Conservation (phyloP, 2,888 invertebrate genomes). For the Phengaris arion region DNA sequence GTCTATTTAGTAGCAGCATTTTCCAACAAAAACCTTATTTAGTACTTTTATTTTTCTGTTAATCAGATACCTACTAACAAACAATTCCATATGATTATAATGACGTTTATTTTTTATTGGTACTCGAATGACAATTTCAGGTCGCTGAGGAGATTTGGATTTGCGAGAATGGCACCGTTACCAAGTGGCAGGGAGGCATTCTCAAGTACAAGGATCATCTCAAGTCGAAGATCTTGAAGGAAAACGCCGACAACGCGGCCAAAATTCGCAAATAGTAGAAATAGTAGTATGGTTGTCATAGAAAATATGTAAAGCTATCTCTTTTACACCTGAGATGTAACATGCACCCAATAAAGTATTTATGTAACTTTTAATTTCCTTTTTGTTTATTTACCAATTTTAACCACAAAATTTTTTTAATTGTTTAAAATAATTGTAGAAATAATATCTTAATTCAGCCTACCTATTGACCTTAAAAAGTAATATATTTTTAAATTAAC, state of each 20-base stretch:
- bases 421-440: too few relatives aligned
- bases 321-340: conserved; percentile 25
- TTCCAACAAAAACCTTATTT: too few relatives aligned
- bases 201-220: conserved; percentile 97
- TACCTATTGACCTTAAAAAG: too few relatives aligned
- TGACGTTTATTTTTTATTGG: background rate
- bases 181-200: conserved; percentile 98
- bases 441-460: too few relatives aligned
- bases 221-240: conserved; percentile 90
- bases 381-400: background rate
- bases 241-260: conserved; percentile 78
- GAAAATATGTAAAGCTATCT: conserved; percentile 25
- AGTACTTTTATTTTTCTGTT: too few relatives aligned
- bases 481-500: too few relatives aligned
- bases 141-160: conserved; percentile 99
- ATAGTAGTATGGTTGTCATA: conserved; percentile 32
- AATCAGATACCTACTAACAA: too few relatives aligned
- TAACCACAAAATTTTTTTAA: background rate
- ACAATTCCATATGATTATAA: too few relatives aligned
- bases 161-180: conserved; percentile 96
- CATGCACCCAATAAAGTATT: conserved; percentile 15
- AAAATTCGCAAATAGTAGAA: conserved; percentile 66
- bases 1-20: too few relatives aligned
- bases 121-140: conserved; percentile 66
- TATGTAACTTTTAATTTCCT: conserved; percentile 9